phyloP scores from a whole-genome alignment of 2,888 invertebrate species.

The Drosophila phalerata region DNA sequence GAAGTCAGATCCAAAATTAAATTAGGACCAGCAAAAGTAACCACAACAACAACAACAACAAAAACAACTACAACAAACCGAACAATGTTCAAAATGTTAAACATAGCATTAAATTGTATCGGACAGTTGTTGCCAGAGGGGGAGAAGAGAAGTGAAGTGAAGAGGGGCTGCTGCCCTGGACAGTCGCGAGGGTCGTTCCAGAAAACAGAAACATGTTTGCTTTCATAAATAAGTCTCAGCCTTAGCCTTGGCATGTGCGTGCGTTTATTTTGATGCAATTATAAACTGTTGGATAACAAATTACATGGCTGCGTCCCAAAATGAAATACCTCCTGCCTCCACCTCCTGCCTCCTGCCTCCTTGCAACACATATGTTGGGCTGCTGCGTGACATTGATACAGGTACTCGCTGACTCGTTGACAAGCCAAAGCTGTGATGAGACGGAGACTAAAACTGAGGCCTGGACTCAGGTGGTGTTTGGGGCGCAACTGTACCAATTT shows the following conservation, averaged over 20 bases:
- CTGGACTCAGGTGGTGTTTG: slow-evolving; percentile 50
- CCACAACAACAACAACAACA: slow-evolving; percentile 49
- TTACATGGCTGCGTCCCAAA: slow-evolving; percentile 62
- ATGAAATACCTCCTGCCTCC: not conserved
- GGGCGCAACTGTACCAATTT: slow-evolving; percentile 55
- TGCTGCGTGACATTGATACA: slow-evolving; percentile 72
- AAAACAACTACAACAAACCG: slow-evolving; percentile 39
- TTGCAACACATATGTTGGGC: slow-evolving; percentile 59
- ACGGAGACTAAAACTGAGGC: slow-evolving; percentile 1
- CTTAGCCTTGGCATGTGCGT: slow-evolving; percentile 59
- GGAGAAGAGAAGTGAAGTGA: not conserved
- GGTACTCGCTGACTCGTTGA: slow-evolving; percentile 58
- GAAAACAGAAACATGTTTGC: slow-evolving; percentile 57
- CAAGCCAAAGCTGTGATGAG: slow-evolving; percentile 53
- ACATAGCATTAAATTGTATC: slow-evolving; percentile 78
- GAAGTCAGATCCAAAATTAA: slow-evolving; percentile 64
- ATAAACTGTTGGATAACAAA: slow-evolving; percentile 81
- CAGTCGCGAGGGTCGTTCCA: slow-evolving; percentile 28
- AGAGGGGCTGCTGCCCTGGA: not conserved
- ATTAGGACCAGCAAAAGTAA: slow-evolving; percentile 61
- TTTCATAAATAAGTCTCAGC: slow-evolving; percentile 56
- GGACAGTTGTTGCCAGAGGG: slow-evolving; percentile 63
- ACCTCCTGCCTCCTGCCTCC: slow-evolving; percentile 1
- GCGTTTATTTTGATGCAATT: slow-evolving; percentile 76
- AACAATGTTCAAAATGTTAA: slow-evolving; percentile 76